These are phyloP conservation scores for Caradrina clavipalpis DNA, from an alignment of 2,888 invertebrate species.

Conservation along the genomic window DNA sequence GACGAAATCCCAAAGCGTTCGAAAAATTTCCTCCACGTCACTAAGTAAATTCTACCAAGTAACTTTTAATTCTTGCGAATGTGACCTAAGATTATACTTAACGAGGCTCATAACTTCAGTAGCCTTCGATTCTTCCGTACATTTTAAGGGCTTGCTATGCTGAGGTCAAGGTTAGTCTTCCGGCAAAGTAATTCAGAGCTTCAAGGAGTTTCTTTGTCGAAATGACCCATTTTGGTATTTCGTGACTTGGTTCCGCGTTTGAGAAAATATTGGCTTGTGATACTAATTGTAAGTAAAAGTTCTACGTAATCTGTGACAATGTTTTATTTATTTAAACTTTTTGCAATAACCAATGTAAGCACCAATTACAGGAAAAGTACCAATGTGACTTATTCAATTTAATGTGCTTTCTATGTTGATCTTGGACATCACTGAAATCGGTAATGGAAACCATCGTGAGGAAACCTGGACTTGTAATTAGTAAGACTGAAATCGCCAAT, in stretches of 20 bases:
- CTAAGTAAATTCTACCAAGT: constrained; percentile 19
- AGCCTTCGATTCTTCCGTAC: constrained; percentile 62
- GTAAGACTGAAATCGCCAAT: too few relatives aligned
- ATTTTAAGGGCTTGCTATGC: constrained; percentile 51
- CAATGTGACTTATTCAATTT: too few relatives aligned
- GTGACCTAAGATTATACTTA: constrained; percentile 54
- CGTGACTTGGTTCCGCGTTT: constrained; percentile 28
- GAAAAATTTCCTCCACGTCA: constrained; percentile 23
- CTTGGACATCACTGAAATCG: too few relatives aligned
- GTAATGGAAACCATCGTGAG: too few relatives aligned
- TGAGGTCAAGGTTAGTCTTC: constrained; percentile 48
- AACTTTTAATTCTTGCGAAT: constrained; percentile 39
- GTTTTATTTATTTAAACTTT: too few relatives aligned
- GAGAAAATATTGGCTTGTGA: constrained; percentile 14
- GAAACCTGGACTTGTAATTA: too few relatives aligned
- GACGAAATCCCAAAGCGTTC: not conserved
- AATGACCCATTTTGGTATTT: constrained; percentile 54
- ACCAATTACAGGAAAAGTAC: too few relatives aligned
- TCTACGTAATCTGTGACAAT: too few relatives aligned
- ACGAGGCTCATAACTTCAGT: constrained; percentile 53
- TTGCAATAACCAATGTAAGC: too few relatives aligned
- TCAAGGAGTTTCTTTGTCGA: constrained; percentile 42
- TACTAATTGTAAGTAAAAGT: constrained; percentile 28
- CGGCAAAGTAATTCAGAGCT: constrained; percentile 45
- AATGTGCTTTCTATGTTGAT: too few relatives aligned